Percentiles rank a stretch among this genome's conserved stretches.
These are phyloP conservation scores for Silurus aristotelis DNA, from an alignment of 2,797 vertebrate genomes.

Conservation along the genomic window DNA sequence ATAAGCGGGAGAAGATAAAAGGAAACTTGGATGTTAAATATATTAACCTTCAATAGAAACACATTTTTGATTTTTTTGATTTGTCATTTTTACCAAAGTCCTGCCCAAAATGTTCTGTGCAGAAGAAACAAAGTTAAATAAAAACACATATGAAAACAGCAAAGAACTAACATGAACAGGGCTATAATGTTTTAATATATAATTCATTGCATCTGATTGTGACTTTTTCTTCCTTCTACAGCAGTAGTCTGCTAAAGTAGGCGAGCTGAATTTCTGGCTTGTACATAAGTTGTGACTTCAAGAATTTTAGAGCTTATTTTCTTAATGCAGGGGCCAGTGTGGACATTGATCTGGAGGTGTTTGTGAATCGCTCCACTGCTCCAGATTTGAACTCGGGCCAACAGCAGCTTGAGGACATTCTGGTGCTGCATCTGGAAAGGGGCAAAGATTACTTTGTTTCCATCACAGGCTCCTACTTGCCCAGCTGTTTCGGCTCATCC, in stretches of 20 bases:
- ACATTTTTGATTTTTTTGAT: too few species aligned
- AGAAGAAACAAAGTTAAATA: background rate
- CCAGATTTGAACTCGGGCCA: slow-evolving; percentile 85
- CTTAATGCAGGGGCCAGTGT: slow-evolving; percentile 77
- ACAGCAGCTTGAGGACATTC: slow-evolving; percentile 91
- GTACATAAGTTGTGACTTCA: background rate
- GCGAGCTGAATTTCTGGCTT: background rate
- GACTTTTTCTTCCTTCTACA: background rate
- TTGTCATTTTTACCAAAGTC: too few species aligned
- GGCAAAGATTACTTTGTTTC: slow-evolving; percentile 98
- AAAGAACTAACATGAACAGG: background rate
- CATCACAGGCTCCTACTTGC: slow-evolving; percentile 88
- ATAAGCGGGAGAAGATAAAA: too few species aligned
- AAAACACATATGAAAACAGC: background rate
- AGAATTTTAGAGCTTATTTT: background rate
- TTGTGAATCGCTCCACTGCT: slow-evolving; percentile 90
- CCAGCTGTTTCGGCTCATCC: slow-evolving; percentile 92
- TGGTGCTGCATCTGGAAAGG: slow-evolving; percentile 88
- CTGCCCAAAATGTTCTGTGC: too few species aligned
- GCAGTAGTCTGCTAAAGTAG: background rate
- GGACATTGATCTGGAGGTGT: slow-evolving; percentile 89
- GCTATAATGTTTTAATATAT: background rate
- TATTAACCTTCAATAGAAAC: too few species aligned
- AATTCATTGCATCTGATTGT: background rate
- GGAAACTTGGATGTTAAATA: too few species aligned